These are phyloP conservation scores for Calypte anna DNA, from an alignment of 2,113 vertebrate genomes.

Conservation along the genomic window DNA sequence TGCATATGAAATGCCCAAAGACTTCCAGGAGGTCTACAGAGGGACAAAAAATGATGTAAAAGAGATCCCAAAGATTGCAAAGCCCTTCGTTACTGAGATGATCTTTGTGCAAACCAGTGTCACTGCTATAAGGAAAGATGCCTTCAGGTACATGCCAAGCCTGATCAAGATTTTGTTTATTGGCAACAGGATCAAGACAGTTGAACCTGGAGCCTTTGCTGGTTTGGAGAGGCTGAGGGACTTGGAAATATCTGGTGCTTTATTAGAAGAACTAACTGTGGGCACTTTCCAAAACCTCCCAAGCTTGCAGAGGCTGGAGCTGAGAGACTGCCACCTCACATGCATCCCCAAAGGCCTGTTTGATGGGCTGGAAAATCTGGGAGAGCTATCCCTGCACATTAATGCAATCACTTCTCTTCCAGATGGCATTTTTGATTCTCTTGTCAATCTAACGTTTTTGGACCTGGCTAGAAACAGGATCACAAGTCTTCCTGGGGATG, in stretches of 20 bases:
- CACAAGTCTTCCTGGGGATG: constrained; percentile 35
- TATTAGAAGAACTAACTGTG: constrained; percentile 59
- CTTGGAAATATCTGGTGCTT: constrained; percentile 75
- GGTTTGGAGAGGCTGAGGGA: constrained; percentile 63
- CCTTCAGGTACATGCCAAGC: constrained; percentile 73
- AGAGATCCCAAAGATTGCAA: constrained; percentile 70
- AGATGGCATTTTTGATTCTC: constrained; percentile 78
- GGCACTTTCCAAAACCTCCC: constrained; percentile 76
- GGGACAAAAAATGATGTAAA: constrained; percentile 14
- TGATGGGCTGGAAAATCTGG: constrained; percentile 69
- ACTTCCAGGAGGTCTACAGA: constrained; percentile 67
- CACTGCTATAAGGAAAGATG: constrained; percentile 65
- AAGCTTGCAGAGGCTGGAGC: constrained; percentile 68
- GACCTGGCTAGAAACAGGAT: constrained; percentile 80
- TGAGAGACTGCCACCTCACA: constrained; percentile 75
- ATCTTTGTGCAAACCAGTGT: constrained; percentile 76
- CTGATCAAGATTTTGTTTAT: constrained; percentile 77
- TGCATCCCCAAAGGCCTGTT: constrained; percentile 76
- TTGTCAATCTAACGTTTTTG: constrained; percentile 70
- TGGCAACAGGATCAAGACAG: constrained; percentile 49
- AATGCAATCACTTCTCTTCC: constrained; percentile 78
- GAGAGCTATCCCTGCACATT: constrained; percentile 65
- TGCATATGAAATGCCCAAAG: constrained; percentile 25
- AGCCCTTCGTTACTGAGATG: constrained; percentile 70
- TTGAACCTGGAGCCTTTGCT: constrained; percentile 83